Conservation (phyloP, 2,113 vertebrate species). For the Sterrhoptilus dennistouni region DNA sequence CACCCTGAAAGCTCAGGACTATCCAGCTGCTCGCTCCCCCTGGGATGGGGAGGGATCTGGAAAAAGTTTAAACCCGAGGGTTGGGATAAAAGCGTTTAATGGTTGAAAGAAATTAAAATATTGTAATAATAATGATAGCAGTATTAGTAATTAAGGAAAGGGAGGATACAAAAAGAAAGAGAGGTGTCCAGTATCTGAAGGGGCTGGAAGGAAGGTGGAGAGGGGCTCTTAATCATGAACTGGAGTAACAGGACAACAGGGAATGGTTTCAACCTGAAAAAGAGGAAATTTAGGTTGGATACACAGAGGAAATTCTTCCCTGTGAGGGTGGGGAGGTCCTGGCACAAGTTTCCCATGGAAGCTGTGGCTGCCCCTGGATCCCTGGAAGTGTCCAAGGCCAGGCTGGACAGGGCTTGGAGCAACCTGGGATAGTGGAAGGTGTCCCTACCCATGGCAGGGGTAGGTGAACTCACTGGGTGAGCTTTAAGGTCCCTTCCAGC, state of each 20-base stretch:
- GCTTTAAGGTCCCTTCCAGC: background rate
- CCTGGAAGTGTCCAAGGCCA: background rate
- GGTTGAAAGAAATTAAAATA: background rate
- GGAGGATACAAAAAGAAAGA: background rate
- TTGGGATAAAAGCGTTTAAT: background rate
- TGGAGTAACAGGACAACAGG: background rate
- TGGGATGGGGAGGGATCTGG: background rate
- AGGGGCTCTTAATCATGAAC: background rate
- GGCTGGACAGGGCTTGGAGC: rapidly evolving
- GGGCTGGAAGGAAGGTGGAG: background rate
- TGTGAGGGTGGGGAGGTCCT: background rate
- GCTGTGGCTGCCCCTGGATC: background rate
- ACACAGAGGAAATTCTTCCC: background rate
- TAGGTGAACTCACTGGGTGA: background rate
- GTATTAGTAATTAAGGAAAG: background rate
- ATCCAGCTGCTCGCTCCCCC: rapidly evolving
- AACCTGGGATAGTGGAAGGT: rapidly evolving
- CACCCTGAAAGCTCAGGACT: background rate
- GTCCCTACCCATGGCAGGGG: background rate
- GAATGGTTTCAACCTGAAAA: background rate
- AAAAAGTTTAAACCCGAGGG: background rate
- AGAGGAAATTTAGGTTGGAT: background rate
- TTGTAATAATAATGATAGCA: background rate
- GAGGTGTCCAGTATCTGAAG: background rate
- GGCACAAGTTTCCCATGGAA: background rate